Evolutionary conservation across 2,797 vertebrate genomes (phyloP), one percentile per base, ranked within the genome.

Genomic region (Sebastes jordani): DNA sequence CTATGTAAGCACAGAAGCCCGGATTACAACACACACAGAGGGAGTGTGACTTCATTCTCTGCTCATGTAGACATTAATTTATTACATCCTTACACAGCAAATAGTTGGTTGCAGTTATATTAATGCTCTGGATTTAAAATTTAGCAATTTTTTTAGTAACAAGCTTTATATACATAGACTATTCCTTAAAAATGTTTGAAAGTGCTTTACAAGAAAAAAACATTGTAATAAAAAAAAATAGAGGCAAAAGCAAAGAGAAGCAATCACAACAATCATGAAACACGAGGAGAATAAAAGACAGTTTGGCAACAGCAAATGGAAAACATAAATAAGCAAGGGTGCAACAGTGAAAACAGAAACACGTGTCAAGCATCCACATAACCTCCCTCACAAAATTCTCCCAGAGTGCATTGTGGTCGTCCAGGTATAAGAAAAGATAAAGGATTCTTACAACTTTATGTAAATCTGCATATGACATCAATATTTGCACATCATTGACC

Each of bases 351-450:
- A 61, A 81, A 73, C 18, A 66, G 38, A 49, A 34, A 25, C 11
- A 49, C n/a, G 36, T 73, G 68, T 74, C 22, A 70, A 38, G 30
- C 29, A 68, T 58, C 59, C 13, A 46, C 29, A 76, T 65, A 83
- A 62, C 65, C 74, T 74, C 54, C 77, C 49, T 25, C 63, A 49
- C 46, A 49, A 74, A 74, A 85, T 77, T 83, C 62, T 74, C 55
- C n/a, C 46, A 23, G 60, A 78, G 67, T 60, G 34, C 38, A 79
- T 81, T 58, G 38, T 2, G 1, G 22, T 32, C 29, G 34, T n/a
- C 23, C 34, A 70, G 65, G 60, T 8, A 49, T 60, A 54, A 80
- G 65, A 67, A 76, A 71, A 55, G 27, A 85, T 82, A 83, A 86
- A 85, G 71, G 76, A 79, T 87, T 27, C 30, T 63, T 56, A 67